Evolutionary conservation across 2,113 vertebrate species (phyloP).

Genomic region (Solea senegalensis): DNA sequence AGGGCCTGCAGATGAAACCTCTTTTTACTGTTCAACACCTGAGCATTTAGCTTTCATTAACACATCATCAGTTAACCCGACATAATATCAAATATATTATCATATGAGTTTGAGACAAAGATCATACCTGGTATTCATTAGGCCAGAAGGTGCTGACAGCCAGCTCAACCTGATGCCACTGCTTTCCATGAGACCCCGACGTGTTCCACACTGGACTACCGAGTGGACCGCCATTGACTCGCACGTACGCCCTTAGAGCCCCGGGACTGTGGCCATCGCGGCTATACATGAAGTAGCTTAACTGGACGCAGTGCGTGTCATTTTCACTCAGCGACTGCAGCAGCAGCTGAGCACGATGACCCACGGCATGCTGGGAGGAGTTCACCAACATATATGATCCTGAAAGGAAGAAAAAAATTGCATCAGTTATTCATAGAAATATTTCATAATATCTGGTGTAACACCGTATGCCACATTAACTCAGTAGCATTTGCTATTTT

Average conservation of each 20-base stretch:
- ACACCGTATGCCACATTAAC: too few species aligned
- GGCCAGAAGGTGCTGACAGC: conserved; percentile 99
- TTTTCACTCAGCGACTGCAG: conserved; percentile 95
- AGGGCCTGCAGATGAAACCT: conserved; percentile 4
- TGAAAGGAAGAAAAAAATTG: conserved; percentile 58
- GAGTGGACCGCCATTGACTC: conserved; percentile 89
- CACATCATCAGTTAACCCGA: background rate
- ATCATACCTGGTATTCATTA: conserved; percentile 93
- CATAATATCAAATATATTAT: conserved; percentile 5
- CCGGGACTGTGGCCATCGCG: conserved; percentile 93
- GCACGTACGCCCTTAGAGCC: conserved; percentile 87
- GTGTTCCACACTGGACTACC: conserved; percentile 93
- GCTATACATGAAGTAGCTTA: conserved; percentile 97
- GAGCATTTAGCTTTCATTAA: background rate
- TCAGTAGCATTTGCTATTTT: too few species aligned
- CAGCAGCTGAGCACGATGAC: conserved; percentile 90
- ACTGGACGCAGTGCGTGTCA: conserved; percentile 97
- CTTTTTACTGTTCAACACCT: background rate
- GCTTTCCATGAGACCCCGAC: conserved; percentile 87
- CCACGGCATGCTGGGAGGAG: conserved; percentile 89
- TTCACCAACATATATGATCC: conserved; percentile 98
- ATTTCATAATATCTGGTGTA: background rate
- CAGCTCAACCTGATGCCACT: conserved; percentile 96
- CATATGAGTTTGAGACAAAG: background rate
- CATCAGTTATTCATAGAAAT: background rate